Evolutionary conservation across 2,888 invertebrate species (phyloP).

Genomic region (Diaprepes abbreviatus): DNA sequence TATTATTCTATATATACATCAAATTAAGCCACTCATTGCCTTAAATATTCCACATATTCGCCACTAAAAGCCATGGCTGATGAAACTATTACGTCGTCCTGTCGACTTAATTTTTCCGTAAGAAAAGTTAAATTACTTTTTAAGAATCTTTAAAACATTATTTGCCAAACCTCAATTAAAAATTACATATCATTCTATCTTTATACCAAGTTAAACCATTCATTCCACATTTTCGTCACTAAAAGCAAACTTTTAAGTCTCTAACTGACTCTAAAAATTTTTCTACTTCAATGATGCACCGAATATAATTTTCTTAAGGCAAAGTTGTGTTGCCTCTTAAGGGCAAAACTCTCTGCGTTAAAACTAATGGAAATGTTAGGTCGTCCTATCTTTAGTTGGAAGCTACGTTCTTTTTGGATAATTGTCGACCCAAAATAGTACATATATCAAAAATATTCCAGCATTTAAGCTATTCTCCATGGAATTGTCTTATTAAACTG

Average conservation of each 20-base stretch:
- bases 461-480: too few relatives aligned
- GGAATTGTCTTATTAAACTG: too few relatives aligned
- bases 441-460: too few relatives aligned
- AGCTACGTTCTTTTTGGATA: conserved; percentile 68
- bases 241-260: conserved; percentile 51
- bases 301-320: conserved; percentile 61
- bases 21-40: too few relatives aligned
- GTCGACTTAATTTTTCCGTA: too few relatives aligned
- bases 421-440: conserved; percentile 26
- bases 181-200: background rate
- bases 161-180: background rate
- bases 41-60: conserved; percentile 28
- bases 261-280: conserved; percentile 49
- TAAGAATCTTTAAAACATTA: too few relatives aligned
- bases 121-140: too few relatives aligned
- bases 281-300: conserved; percentile 63
- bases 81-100: too few relatives aligned
- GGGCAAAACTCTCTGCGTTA: background rate
- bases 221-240: conserved; percentile 40
- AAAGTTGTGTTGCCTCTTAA: conserved; percentile 45
- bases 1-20: too few relatives aligned
- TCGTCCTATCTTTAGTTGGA: conserved; percentile 63
- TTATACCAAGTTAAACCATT: too few relatives aligned
- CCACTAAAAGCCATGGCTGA: conserved; percentile 51
- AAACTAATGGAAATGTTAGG: conserved; percentile 35